Percentiles rank a stretch among this genome's conserved stretches.
phyloP scores from a whole-genome alignment of 2,888 invertebrate species.

The Lepetodrilus schrolli region DNA sequence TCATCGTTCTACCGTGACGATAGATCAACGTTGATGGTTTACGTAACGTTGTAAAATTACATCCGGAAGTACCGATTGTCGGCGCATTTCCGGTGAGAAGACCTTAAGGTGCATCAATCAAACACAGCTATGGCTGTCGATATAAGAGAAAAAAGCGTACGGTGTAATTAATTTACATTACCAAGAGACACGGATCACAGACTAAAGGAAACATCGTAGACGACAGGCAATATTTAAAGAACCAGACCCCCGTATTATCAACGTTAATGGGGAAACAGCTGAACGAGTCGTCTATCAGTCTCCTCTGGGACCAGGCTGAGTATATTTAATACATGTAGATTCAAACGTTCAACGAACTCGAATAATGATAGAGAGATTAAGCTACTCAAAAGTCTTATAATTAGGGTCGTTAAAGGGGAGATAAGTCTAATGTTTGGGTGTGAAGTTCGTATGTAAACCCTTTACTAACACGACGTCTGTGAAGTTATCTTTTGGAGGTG shows the following conservation, averaged over 20 bases:
- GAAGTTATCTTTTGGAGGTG: neutral
- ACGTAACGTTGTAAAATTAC: conserved; percentile 20
- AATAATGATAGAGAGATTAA: neutral
- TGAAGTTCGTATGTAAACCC: neutral
- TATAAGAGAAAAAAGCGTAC: neutral
- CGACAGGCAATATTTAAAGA: no score
- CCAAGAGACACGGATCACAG: neutral
- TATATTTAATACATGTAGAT: neutral
- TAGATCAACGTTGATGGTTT: neutral
- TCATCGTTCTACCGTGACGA: neutral
- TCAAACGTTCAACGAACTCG: conserved; percentile 9
- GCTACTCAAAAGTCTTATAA: neutral
- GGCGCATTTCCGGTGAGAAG: conserved; percentile 9
- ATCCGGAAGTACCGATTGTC: conserved; percentile 17
- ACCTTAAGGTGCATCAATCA: conserved; percentile 1
- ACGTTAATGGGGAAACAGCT: neutral
- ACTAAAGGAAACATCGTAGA: conserved; percentile 4
- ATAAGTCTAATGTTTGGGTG: neutral
- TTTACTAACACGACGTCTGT: neutral
- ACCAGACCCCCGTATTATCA: no score
- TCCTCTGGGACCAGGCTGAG: neutral
- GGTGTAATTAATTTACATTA: neutral
- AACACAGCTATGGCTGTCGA: neutral
- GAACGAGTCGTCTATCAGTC: neutral
- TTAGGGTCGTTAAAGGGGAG: neutral